Conservation (phyloP, 2,797 vertebrate genomes). For the Melanotaenia pygmaea region DNA sequence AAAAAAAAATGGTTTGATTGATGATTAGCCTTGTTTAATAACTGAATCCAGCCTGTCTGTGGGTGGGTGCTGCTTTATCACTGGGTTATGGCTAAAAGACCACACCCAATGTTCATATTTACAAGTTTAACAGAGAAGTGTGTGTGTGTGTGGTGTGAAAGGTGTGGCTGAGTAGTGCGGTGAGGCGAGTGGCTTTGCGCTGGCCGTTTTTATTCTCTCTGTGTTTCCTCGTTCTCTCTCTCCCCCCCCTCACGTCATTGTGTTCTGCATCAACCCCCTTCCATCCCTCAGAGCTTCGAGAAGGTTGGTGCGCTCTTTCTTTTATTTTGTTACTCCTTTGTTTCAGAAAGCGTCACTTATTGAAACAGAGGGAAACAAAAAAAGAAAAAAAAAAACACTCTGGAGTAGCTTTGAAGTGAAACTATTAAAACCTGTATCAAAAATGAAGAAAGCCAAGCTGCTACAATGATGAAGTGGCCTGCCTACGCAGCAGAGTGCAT, state of each 20-base stretch:
- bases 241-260: slow-evolving; percentile 97
- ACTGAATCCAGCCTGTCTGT: slow-evolving; percentile 33
- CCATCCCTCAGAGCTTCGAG: slow-evolving; percentile 99
- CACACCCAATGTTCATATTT: slow-evolving; percentile 57
- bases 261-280: slow-evolving; percentile 99
- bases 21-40: slow-evolving; percentile 39
- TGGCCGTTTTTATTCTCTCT: slow-evolving; percentile 99
- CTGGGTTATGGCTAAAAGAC: slow-evolving; percentile 37
- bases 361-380: slow-evolving; percentile 76
- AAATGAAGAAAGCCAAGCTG: slow-evolving; percentile 65
- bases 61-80: slow-evolving; percentile 46
- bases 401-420: slow-evolving; percentile 62
- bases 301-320: slow-evolving; percentile 99
- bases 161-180: slow-evolving; percentile 24
- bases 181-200: slow-evolving; percentile 87
- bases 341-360: slow-evolving; percentile 85
- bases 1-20: slow-evolving; percentile 20
- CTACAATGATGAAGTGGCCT: slow-evolving; percentile 69
- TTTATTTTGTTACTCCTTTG: slow-evolving; percentile 98
- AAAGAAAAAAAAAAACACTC: slow-evolving; percentile 40
- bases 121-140: slow-evolving; percentile 16
- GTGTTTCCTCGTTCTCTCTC: slow-evolving; percentile 99
- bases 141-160: slow-evolving; percentile 15
- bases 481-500: slow-evolving; percentile 77
- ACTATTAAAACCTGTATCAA: slow-evolving; percentile 51